A percentile compares a stretch with the other conserved stretches of the same genome.
Evolutionary conservation across 2,888 invertebrate species (phyloP).

Genomic region (Nemurella pictetii): DNA sequence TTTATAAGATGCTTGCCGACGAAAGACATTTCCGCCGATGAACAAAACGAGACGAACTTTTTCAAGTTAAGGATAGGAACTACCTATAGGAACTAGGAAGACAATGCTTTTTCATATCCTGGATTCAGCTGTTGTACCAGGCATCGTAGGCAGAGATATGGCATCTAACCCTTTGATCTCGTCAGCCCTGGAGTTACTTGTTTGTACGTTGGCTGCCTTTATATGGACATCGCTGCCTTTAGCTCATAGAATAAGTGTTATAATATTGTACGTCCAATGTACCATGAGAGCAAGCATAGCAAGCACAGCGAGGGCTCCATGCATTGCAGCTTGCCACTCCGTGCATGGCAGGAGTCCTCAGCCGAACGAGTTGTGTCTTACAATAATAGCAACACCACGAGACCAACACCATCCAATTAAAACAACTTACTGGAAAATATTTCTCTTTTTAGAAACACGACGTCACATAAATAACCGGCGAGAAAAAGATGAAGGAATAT

Average conservation of each 20-base stretch:
- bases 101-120: not conserved
- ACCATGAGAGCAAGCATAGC: not conserved
- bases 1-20: not conserved
- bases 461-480: slow-evolving; percentile 16
- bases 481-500: not conserved
- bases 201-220: not conserved
- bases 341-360: not conserved
- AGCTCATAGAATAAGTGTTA: not conserved
- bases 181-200: not conserved
- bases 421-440: slow-evolving; percentile 14
- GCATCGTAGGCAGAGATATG: not conserved
- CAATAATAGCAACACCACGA: not conserved
- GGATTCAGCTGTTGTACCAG: not conserved
- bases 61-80: not conserved
- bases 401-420: slow-evolving; percentile 11
- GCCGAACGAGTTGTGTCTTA: not conserved
- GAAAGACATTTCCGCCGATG: not conserved
- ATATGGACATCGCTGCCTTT: not conserved
- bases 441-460: slow-evolving; percentile 7
- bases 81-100: not conserved
- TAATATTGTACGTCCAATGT: not conserved
- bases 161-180: not conserved
- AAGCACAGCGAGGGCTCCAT: no score
- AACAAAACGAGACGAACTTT: not conserved
- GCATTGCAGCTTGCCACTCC: not conserved